Base-by-base conservation (phyloP, 64 coral and sea anemone species). In the Montipora sp. region DNA sequence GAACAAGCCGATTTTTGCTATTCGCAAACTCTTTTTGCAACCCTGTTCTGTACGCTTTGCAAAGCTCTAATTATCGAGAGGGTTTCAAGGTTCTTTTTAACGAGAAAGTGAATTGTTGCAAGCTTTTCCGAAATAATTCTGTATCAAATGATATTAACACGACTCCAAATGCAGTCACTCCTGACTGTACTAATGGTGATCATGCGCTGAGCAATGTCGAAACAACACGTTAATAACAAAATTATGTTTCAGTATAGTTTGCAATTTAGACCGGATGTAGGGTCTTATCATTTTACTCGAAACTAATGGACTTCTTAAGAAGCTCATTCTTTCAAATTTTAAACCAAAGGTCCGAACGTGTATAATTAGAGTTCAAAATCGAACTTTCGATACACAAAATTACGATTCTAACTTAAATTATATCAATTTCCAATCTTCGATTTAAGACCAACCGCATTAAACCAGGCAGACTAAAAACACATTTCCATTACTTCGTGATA, bases 1-100 rank as follows among this genome's bases (percentile, higher is more conserved):
- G 45, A 11, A 12, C 47, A 8, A 49, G 77, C 51, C 47, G 89
- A 13, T 27, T 90, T 72, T 81, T 90, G 18, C 69, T 90, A 8
- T 90, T 80, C n/a, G 36, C 79, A 3, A 71, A 80, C 13, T 90
- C 89, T 48, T 90, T 79, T 6, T 80, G 80, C 8, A 90, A 90
- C 22, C 89, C 89, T 3, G 16, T 90, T 15, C 53, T 90, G 21
- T 90, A 90, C 18, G 77, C 89, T 3, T 49, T 90, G 10, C 89
- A 90, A 27, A 90, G 89, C 77, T 70, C 60, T 70, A 59, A 84
- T 18, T 65, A 51, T 90, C 79, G 82, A 21, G 46, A 85, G 0
- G 47, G 65, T 7, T 72, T 85, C 18, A 85, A 72, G 19, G 36
- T 23, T 12, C 46, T 85, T 72, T 85, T 69, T 71, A 50, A 24